Conservation (phyloP, 1,140 invertebrate genomes). For the Heliothis subflexa region DNA sequence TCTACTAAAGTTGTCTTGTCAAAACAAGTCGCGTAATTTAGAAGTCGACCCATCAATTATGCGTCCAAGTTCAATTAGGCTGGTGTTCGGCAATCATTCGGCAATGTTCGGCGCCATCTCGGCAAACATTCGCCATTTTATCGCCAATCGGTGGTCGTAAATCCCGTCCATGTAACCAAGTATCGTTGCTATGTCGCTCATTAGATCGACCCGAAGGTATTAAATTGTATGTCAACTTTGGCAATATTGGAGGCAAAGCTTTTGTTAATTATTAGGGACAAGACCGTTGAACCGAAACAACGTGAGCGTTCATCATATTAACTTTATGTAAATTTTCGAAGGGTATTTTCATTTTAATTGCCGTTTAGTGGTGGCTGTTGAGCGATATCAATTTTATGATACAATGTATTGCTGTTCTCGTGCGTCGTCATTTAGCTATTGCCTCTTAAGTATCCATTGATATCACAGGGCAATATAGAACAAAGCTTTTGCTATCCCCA, state of each 20-base stretch:
- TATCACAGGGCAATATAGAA: too few species aligned
- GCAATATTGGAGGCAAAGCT: conserved; percentile 36
- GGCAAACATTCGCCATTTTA: conserved; percentile 38
- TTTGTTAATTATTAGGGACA: conserved; percentile 24
- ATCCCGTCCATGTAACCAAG: conserved; percentile 31
- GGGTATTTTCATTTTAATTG: conserved; percentile 14
- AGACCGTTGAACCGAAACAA: background rate
- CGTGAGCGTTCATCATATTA: background rate
- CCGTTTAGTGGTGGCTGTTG: background rate
- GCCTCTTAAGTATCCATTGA: background rate
- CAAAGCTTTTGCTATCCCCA: too few species aligned
- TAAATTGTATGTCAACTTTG: conserved; percentile 39
- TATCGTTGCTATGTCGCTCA: conserved; percentile 16
- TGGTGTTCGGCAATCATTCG: conserved; percentile 17
- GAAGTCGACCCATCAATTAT: conserved; percentile 47
- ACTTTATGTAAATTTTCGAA: conserved; percentile 6
- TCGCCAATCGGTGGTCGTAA: conserved; percentile 40
- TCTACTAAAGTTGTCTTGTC: conserved; percentile 15
- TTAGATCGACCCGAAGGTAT: conserved; percentile 22
- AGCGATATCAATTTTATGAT: background rate
- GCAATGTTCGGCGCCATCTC: background rate
- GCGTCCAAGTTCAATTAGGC: conserved; percentile 43
- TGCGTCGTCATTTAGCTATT: background rate
- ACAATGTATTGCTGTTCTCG: background rate
- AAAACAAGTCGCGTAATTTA: conserved; percentile 27